A percentile compares a stretch with the other conserved stretches of the same genome.
These are phyloP conservation scores for Itoplectis maculator DNA, from an alignment of 2,888 invertebrate species.

Conservation along the genomic window DNA sequence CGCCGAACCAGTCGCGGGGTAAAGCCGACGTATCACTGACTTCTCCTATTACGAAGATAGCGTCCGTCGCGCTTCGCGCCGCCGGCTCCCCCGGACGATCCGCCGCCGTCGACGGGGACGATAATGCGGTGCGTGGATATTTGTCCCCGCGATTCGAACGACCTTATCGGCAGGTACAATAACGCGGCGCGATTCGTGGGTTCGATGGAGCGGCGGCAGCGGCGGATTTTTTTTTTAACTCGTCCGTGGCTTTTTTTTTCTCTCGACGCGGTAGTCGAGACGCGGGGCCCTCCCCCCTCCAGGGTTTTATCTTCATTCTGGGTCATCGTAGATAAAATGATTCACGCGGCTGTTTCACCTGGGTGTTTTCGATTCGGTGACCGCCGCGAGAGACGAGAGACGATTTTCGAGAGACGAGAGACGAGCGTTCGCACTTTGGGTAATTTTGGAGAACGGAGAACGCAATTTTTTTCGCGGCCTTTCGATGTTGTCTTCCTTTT, in stretches of 20 bases:
- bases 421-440: too few species aligned
- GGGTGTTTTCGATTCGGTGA: too few species aligned
- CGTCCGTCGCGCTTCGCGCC: too few species aligned
- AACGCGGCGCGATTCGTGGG: not conserved
- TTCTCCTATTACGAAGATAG: constrained; percentile 58
- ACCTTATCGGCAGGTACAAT: constrained; percentile 49
- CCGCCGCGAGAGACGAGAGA: too few species aligned
- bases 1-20: constrained; percentile 52
- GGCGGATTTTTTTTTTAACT: too few species aligned
- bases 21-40: constrained; percentile 66
- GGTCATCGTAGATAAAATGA: constrained; percentile 41
- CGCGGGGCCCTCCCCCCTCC: too few species aligned
- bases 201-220: not conserved
- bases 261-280: not conserved
- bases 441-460: too few species aligned
- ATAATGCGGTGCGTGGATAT: constrained; percentile 50
- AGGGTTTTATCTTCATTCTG: constrained; percentile 48
- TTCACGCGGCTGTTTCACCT: not conserved
- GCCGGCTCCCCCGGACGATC: constrained; percentile 23
- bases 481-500: too few species aligned
- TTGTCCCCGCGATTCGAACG: constrained; percentile 22
- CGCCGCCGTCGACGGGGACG: constrained; percentile 24
- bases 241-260: constrained; percentile 1
- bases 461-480: too few species aligned
- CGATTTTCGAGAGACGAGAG: too few species aligned